Evolutionary conservation across 2,797 vertebrate genomes (phyloP), one percentile per base, ranked within the genome.

Genomic region (Myotis myotis): DNA sequence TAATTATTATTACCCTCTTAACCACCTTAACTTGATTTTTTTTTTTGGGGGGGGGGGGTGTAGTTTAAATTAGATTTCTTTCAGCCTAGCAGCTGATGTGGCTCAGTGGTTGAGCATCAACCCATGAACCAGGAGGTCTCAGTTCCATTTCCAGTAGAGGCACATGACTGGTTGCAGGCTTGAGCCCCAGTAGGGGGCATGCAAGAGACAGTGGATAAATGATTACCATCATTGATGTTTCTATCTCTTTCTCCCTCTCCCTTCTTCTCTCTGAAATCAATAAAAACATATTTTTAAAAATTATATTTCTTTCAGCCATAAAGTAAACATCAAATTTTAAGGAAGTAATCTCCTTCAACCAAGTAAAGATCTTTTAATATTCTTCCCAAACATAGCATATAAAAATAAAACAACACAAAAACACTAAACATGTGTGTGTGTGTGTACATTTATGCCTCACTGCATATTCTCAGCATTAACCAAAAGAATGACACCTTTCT

Each of bases 321-420:
- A 95, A 33, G 23, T 25, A 28, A 93, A 80, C 60, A 68, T 47
- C 33, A 91, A 36, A 53, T 30, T 96, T 89, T 68, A 70, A 72
- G 62, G 57, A 66, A 66, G 10, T 22, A 38, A 23, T 57, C 16
- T 80, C 9, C 47, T 75, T 86, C 44, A 68, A 86, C n/a, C 38
- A 79, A 85, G 6, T 44, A 57, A 79, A 75, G 17, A 15, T 20
- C 44, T 92, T 87, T 87, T 62, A 87, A 94, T 92, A 47, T 60
- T 87, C 38, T 93, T 94, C 47, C 62, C 44, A 47, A 87, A n/a
- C 13, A 72, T 16, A 93, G 17, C 6, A 17, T 47, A 68, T 33
- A 53, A 76, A 84, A 85, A 23, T 30, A 74, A 68, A 91, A 62
- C 17, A 70, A 89, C 68, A 72, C 64, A 80, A 93, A 62, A 62